Base-by-base conservation (phyloP, 1,140 invertebrate genomes). In the Cydia fagiglandana region DNA sequence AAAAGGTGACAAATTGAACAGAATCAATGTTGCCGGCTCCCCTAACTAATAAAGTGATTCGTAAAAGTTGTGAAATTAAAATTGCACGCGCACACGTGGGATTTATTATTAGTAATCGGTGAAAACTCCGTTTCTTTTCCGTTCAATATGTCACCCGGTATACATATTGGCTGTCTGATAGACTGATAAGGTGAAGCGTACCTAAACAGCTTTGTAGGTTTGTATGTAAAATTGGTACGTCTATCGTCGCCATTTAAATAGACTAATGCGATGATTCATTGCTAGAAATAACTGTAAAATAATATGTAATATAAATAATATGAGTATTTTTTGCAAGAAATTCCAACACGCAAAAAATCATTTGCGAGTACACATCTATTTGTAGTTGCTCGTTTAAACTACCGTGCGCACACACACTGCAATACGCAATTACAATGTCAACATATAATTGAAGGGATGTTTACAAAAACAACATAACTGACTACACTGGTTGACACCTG, bases 281-380 rank as follows among this genome's bases (percentile, higher is more conserved):
- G 15, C 34, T 64, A 15, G 34, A 28, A 47, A 30, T 41, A 17
- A 66, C 45, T 24, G n/a, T n/a, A 45, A 66, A 53, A 76, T 53
- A 53, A 76, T 50, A 17, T 5, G 30, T 30, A 30, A 30, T 61
- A 61, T 10, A 12, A 7, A 61, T 17, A 56, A 15, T 56, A 17
- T 12, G 56, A 24, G 20, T 61, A 6, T 24, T 68, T 41, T 17
- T 41, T 15, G 38, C 76, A 81, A 76, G 79, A 10, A 24, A 75
- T 81, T 70, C 53, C 50, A 7, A 12, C 50, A 53, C 50, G 15
- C 7, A n/a, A 17, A 53, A 53, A 53, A 53, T 53, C 17, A 6
- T 47, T 12, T 3, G 7, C 45, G 45, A 12, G 45, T 56, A 56
- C 53, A 20, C 15, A 7, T 56, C 6, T 17, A 4, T 3, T 45